Evolutionary conservation across 2,797 vertebrate species (phyloP).

Genomic region (Craterocephalus amniculus): DNA sequence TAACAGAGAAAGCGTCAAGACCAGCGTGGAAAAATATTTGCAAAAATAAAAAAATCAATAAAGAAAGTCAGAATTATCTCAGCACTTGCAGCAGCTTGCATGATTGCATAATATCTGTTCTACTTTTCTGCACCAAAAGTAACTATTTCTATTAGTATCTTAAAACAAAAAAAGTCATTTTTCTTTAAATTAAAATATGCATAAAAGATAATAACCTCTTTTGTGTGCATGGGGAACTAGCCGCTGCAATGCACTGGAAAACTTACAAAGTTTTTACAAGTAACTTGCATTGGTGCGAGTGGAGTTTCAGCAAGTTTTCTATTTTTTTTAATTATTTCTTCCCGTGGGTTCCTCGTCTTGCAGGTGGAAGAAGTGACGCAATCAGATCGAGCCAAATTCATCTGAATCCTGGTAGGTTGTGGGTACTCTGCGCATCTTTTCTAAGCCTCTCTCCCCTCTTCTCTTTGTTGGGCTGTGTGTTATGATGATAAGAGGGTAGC

Average conservation of each 20-base stretch:
- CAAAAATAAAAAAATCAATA: background rate
- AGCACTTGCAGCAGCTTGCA: no score
- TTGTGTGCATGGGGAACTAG: background rate
- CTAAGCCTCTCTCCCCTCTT: slow-evolving; percentile 10
- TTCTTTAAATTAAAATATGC: background rate
- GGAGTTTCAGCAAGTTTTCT: background rate
- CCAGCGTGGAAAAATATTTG: background rate
- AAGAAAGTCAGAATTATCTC: background rate
- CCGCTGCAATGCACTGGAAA: background rate
- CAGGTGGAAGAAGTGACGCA: background rate
- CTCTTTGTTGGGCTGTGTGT: slow-evolving; percentile 40
- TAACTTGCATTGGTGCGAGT: background rate
- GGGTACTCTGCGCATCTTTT: slow-evolving; percentile 39
- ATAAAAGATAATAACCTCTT: background rate
- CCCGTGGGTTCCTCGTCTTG: background rate
- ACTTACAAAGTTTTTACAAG: background rate
- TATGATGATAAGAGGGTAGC: slow-evolving; percentile 58
- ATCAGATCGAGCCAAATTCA: slow-evolving; percentile 14
- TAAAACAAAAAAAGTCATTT: background rate
- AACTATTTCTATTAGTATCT: background rate
- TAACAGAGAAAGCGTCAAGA: background rate
- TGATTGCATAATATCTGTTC: no score
- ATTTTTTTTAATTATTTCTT: background rate
- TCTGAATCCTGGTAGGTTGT: slow-evolving; percentile 8
- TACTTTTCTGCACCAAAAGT: no score